Conservation (phyloP, 53 echinoderm and acorn worm genomes). For the Antedon mediterranea region DNA sequence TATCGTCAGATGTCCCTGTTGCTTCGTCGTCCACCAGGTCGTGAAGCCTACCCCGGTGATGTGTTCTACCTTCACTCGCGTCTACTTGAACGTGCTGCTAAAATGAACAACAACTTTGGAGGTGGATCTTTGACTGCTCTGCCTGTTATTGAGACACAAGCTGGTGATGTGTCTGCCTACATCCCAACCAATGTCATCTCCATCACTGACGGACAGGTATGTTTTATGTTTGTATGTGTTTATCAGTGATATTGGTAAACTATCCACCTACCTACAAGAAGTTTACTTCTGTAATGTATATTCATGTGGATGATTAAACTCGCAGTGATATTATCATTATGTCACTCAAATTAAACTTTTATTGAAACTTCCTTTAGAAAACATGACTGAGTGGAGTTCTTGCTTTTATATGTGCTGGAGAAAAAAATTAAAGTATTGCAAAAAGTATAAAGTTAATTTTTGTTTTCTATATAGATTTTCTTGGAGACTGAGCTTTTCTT, state of each 20-base stretch:
- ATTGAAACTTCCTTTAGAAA: no score
- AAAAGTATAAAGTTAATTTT: not conserved
- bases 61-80: constrained; percentile 99
- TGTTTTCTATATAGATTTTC: constrained; percentile 56
- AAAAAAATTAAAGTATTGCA: no score
- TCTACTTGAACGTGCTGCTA: constrained; percentile 95
- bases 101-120: constrained; percentile 96
- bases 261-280: no score
- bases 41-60: constrained; percentile 99
- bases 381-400: no score
- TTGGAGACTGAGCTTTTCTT: constrained; percentile 99
- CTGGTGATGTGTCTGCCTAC: constrained; percentile 99
- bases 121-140: constrained; percentile 98
- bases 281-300: no score
- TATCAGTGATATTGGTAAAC: no score
- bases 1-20: constrained; percentile 99
- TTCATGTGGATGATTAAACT: no score
- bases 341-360: no score
- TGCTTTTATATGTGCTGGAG: no score
- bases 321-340: no score
- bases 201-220: constrained; percentile 99
- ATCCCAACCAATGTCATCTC: constrained; percentile 99
- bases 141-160: constrained; percentile 98
- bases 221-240: not conserved
- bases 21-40: constrained; percentile 98